These are phyloP conservation scores for Hirtodrosophila histrioides DNA, from an alignment of 2,888 invertebrate species.

Conservation along the genomic window DNA sequence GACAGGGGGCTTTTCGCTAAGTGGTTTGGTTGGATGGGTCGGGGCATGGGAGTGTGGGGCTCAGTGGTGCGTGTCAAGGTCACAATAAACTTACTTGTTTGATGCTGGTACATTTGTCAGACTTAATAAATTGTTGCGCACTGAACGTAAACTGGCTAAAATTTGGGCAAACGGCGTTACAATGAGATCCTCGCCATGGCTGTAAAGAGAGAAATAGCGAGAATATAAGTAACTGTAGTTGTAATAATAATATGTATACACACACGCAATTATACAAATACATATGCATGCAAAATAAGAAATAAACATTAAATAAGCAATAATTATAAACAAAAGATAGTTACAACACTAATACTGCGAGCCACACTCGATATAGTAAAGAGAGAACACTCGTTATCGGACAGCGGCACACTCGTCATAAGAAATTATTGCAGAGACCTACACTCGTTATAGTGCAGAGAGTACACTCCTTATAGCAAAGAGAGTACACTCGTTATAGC, in stretches of 20 bases:
- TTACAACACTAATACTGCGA: too few species aligned
- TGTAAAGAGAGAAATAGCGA: conserved; percentile 55
- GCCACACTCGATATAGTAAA: too few species aligned
- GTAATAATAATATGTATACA: neutral
- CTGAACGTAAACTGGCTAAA: conserved; percentile 98
- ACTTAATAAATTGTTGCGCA: conserved; percentile 98
- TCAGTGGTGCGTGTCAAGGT: conserved; percentile 30
- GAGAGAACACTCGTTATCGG: too few species aligned
- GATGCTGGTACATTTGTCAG: conserved; percentile 94
- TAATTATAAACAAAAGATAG: too few species aligned
- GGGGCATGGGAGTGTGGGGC: conserved; percentile 3
- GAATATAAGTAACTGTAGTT: neutral
- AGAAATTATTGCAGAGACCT: too few species aligned
- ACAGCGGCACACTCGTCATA: too few species aligned
- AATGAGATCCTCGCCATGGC: conserved; percentile 99
- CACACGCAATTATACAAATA: conserved; percentile 1
- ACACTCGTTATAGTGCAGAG: too few species aligned
- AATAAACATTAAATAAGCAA: neutral
- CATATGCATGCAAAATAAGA: conserved; percentile 1
- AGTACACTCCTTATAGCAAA: too few species aligned
- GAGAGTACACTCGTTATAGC: too few species aligned
- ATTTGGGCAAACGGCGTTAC: conserved; percentile 99
- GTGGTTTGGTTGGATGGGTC: conserved; percentile 1
- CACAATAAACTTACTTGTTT: conserved; percentile 88
- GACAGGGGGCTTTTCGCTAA: neutral